Conservation (phyloP, 1,140 invertebrate genomes). For the Idris sp. region DNA sequence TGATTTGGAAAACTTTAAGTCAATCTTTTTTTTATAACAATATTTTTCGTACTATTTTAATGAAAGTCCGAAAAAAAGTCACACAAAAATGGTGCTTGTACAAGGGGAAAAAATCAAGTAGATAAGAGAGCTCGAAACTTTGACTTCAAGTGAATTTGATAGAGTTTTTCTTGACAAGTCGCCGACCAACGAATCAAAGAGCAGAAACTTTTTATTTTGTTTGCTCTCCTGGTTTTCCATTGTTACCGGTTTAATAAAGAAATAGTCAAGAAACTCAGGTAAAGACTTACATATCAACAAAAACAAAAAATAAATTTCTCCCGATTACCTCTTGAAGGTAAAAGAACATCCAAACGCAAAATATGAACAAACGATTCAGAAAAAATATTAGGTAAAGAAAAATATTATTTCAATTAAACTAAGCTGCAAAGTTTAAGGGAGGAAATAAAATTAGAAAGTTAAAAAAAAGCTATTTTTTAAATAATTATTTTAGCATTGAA, state of each 20-base stretch:
- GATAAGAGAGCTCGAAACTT: constrained; percentile 34
- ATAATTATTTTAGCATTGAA: too few species aligned
- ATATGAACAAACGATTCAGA: constrained; percentile 13
- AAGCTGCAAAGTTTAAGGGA: too few species aligned
- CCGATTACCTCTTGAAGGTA: constrained; percentile 21
- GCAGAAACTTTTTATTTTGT: constrained; percentile 43
- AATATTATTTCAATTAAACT: too few species aligned
- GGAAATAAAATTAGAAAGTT: too few species aligned
- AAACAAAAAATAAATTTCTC: constrained; percentile 9
- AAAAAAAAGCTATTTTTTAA: too few species aligned
- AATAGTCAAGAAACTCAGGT: constrained; percentile 9
- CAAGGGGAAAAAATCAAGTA: constrained; percentile 9
- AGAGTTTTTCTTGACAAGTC: constrained; percentile 48
- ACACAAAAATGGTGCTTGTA: too few species aligned
- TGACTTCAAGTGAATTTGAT: constrained; percentile 45
- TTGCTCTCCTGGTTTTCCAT: constrained; percentile 36
- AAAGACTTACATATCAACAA: constrained; percentile 17
- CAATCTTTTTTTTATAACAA: too few species aligned
- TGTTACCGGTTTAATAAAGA: constrained; percentile 51
- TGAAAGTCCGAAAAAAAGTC: too few species aligned
- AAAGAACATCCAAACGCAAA: constrained; percentile 12
- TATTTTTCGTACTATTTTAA: too few species aligned
- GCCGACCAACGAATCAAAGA: constrained; percentile 28
- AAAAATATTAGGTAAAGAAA: too few species aligned
- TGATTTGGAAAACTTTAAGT: too few species aligned